Conservation (phyloP, 1,140 invertebrate genomes). For the Agrilus planipennis region DNA sequence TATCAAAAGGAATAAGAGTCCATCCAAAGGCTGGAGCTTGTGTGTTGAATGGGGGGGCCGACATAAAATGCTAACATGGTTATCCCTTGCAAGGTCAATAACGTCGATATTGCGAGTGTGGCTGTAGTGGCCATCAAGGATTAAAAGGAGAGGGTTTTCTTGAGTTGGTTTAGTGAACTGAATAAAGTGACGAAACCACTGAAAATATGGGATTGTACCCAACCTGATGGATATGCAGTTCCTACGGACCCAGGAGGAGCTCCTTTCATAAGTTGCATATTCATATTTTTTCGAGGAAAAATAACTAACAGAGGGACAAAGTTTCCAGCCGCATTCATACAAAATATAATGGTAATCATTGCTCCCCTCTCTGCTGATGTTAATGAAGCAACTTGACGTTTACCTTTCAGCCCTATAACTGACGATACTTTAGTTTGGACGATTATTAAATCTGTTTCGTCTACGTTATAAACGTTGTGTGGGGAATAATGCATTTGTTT, state of each 20-base stretch:
- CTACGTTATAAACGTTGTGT: not conserved
- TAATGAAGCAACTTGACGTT: too few species aligned
- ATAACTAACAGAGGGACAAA: conserved; percentile 34
- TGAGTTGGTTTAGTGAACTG: conserved; percentile 12
- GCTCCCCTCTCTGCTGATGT: too few species aligned
- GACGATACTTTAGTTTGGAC: not conserved
- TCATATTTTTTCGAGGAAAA: conserved; percentile 26
- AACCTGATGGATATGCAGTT: conserved; percentile 27
- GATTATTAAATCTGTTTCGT: not conserved
- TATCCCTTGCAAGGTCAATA: conserved; percentile 5
- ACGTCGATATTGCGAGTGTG: conserved; percentile 20
- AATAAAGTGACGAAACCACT: conserved; percentile 25
- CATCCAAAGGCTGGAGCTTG: conserved; percentile 23
- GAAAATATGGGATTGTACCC: conserved; percentile 16
- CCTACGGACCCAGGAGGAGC: conserved; percentile 16
- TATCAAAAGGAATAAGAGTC: conserved; percentile 11
- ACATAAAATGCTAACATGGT: conserved; percentile 17
- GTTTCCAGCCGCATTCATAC: conserved; percentile 33
- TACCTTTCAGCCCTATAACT: not conserved
- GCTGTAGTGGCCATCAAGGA: conserved; percentile 22
- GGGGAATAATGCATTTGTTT: conserved; percentile 3
- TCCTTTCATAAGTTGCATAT: conserved; percentile 9
- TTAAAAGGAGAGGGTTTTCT: conserved; percentile 17
- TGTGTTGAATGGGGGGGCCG: conserved; percentile 26
- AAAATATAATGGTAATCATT: too few species aligned